Percentiles rank a stretch among this genome's conserved stretches.
phyloP scores from a whole-genome alignment of 2,113 vertebrate genomes.

The Macroglossus sobrinus region DNA sequence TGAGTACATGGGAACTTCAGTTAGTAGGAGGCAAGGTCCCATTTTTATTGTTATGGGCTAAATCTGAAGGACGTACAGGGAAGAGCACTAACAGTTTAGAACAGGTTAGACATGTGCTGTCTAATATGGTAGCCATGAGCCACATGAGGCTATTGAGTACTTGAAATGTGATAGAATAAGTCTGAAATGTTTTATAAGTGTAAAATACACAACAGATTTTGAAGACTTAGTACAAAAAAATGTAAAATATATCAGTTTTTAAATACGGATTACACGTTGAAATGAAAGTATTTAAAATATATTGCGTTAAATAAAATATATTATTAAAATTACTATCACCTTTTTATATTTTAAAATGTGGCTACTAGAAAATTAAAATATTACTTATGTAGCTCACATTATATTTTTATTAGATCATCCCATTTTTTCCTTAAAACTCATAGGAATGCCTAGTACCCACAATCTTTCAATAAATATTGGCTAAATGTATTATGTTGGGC shows the following conservation, averaged over 20 bases:
- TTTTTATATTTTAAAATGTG: neutral
- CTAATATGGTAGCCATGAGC: neutral
- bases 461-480: neutral
- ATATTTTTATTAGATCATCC: neutral
- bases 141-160: neutral
- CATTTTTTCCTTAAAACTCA: slow-evolving; percentile 5
- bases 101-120: neutral
- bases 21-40: neutral
- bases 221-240: slow-evolving; percentile 7
- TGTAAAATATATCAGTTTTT: neutral
- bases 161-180: neutral
- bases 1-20: neutral
- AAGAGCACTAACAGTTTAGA: neutral
- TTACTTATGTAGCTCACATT: neutral
- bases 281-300: slow-evolving; percentile 4
- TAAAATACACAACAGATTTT: slow-evolving; percentile 18
- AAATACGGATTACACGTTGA: neutral
- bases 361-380: slow-evolving; percentile 11
- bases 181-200: neutral
- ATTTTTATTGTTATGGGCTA: neutral
- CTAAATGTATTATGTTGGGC: neutral
- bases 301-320: slow-evolving; percentile 31
- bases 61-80: neutral
- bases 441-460: neutral
- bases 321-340: neutral